phyloP scores from a whole-genome alignment of 2,113 vertebrate genomes.

The Aegotheles bennettii region DNA sequence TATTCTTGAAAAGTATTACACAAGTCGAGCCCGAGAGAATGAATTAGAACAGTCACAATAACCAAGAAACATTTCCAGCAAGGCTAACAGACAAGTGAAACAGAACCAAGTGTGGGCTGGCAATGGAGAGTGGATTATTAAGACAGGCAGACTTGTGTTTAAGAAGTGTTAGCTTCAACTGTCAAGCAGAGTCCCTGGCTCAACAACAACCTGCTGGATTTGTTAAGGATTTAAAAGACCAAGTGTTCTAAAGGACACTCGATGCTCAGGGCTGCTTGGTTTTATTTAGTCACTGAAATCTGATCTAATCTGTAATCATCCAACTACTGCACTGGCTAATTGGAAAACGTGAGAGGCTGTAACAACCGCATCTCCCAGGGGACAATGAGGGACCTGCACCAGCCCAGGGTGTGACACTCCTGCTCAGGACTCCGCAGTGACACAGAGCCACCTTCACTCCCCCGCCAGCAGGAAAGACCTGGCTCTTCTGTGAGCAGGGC shows the following conservation, averaged over 20 bases:
- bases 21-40: not conserved
- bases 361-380: fast-evolving
- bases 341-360: not conserved
- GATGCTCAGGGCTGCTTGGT: not conserved
- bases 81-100: slow-evolving; percentile 6
- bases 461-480: not conserved
- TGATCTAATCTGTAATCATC: not conserved
- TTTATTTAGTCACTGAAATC: not conserved
- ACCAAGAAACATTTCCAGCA: not conserved
- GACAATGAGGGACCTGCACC: not conserved
- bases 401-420: not conserved
- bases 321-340: not conserved
- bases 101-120: slow-evolving; percentile 8
- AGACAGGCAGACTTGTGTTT: slow-evolving; percentile 13
- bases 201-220: not conserved
- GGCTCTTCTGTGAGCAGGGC: not conserved
- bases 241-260: not conserved
- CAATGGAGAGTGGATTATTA: not conserved
- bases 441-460: fast-evolving
- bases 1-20: not conserved
- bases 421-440: not conserved
- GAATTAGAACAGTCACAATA: slow-evolving; percentile 36
- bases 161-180: slow-evolving; percentile 14
- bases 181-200: slow-evolving; percentile 1
- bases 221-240: not conserved